Evolutionary conservation across 2,888 invertebrate species (phyloP), one percentile per base, ranked within the genome.

Genomic region (Camptogramma bilineatum): DNA sequence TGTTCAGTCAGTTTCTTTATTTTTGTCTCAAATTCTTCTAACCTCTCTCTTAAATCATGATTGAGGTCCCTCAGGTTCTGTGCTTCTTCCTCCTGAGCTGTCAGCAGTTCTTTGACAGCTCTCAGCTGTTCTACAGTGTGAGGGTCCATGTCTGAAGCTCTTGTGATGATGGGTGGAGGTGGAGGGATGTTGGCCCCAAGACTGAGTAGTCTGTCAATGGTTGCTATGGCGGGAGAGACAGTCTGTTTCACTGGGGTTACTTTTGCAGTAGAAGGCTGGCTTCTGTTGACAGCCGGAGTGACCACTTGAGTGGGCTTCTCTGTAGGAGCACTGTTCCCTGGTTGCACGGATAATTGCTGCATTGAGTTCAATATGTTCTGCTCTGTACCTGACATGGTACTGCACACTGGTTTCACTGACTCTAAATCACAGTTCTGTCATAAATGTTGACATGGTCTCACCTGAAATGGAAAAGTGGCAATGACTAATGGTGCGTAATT

Each of bases 91-190:
- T 95, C 94, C 69, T 94, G 93, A 55, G 94, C 86, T 46, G 94
- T 86, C 21, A 94, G 90, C 56, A 94, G 89, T 59, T 94, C 92
- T 73, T 94, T 94, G n/a, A 95, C 94, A 72, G 95, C 88, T 73
- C 94, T 87, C 62, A 95, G 81, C 79, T 95, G 95, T 78, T 94
- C 94, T 44, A 94, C 86, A 59, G 94, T 94, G 70, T 94, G 93
- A 17, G 94, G 90, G 70, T 94, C 94, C 86, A 94, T 93, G 59
- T 94, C 91, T 61, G 91, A 81, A 7, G 87, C 60, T 47, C 87
- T 76, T 47, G 91, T 87, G 68, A 92, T 86, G 8, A 92, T 88
- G 54, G 93, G 92, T 19, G 92, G 93, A 24, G 93, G 93, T 47
- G 90, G 88, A 55, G 92, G 93, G 44, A 89, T 78, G 69, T 81